A percentile compares a stretch with the other conserved stretches of the same genome.
Conservation (phyloP, 1,140 invertebrate species). For the Grapholita molesta region DNA sequence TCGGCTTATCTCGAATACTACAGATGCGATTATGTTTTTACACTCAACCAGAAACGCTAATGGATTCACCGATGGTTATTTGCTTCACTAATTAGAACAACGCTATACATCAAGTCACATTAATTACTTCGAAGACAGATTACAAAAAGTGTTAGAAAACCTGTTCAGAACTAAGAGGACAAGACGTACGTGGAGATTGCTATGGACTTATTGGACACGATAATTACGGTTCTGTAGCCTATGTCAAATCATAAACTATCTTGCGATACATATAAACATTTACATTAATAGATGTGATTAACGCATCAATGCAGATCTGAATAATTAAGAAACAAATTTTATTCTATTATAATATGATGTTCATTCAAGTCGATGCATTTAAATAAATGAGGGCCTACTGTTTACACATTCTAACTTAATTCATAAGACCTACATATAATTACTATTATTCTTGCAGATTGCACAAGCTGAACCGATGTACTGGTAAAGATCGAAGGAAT, state of each 20-base stretch:
- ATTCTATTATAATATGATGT: too few species aligned
- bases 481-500: too few species aligned
- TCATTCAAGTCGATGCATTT: too few species aligned
- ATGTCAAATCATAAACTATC: neutral
- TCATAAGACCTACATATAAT: too few species aligned
- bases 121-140: slow-evolving; percentile 6
- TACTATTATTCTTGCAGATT: too few species aligned
- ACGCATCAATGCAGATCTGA: too few species aligned
- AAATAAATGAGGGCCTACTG: too few species aligned
- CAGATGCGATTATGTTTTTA: neutral
- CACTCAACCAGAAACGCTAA: neutral
- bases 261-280: neutral
- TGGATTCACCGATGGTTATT: neutral
- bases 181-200: neutral
- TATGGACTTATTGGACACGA: neutral
- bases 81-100: slow-evolving; percentile 7
- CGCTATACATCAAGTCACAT: slow-evolving; percentile 7
- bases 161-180: neutral
- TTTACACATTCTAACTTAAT: too few species aligned
- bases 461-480: too few species aligned
- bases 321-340: too few species aligned
- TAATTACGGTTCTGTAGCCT: slow-evolving; percentile 1
- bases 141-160: slow-evolving; percentile 11
- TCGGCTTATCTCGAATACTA: neutral
- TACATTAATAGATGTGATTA: too few species aligned